Evolutionary conservation across 2,113 vertebrate genomes (phyloP).

Genomic region (Saccopteryx leptura): DNA sequence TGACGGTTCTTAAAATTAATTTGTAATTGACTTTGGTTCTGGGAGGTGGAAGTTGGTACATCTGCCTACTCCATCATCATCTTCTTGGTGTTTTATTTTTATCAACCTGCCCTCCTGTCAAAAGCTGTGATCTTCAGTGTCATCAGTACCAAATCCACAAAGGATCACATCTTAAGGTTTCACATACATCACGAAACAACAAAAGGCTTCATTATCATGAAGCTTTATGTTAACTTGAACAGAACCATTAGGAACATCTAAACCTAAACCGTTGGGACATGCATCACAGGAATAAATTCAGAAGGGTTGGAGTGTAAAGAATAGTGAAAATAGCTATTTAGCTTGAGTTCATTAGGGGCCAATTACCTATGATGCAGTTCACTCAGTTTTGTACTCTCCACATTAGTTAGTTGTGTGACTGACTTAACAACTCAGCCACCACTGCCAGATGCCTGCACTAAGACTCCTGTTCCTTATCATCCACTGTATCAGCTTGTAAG

Average conservation of each 20-base stretch:
- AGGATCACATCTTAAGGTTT: conserved; percentile 13
- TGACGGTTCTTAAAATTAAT: no score
- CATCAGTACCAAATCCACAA: not conserved
- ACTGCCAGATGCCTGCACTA: not conserved
- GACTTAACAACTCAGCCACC: not conserved
- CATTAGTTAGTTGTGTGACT: not conserved
- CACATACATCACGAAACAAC: not conserved
- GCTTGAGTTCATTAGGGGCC: conserved; percentile 32
- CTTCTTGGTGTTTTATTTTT: not conserved
- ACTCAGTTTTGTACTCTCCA: conserved; percentile 50
- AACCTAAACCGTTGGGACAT: conserved; percentile 2
- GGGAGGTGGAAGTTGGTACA: no score
- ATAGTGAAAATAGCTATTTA: conserved; percentile 11
- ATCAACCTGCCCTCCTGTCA: not conserved
- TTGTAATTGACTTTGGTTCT: no score
- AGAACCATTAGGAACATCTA: conserved; percentile 32
- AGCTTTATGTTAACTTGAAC: not conserved
- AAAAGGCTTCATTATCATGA: conserved; percentile 5
- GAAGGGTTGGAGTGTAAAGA: not conserved
- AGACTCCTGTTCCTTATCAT: not conserved
- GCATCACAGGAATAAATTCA: not conserved
- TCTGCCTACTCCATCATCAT: no score
- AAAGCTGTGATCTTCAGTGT: not conserved
- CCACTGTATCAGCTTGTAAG: not conserved
- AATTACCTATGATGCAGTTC: conserved; percentile 21